Evolutionary conservation across 2,888 invertebrate genomes (phyloP).

Genomic region (Elmis aenea): DNA sequence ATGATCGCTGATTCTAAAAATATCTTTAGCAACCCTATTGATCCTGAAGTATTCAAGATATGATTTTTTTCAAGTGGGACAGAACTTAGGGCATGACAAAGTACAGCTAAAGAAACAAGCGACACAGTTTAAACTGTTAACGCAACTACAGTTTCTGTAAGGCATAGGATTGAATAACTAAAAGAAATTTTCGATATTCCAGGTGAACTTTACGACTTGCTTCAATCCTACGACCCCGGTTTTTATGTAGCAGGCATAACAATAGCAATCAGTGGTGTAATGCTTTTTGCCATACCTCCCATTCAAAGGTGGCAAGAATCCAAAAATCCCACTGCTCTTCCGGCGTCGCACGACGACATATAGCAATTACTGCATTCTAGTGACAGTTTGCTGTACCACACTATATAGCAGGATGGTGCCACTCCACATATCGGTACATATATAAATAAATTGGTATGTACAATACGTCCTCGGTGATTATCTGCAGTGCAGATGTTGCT

Average conservation of each 20-base stretch:
- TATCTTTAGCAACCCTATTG: too few relatives aligned
- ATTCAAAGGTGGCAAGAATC: constrained; percentile 52
- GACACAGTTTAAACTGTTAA: too few relatives aligned
- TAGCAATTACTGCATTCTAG: constrained; percentile 34
- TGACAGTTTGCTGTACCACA: constrained; percentile 13
- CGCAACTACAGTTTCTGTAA: too few relatives aligned
- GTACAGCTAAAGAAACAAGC: too few relatives aligned
- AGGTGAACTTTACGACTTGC: constrained; percentile 81
- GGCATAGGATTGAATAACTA: too few relatives aligned
- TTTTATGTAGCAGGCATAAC: constrained; percentile 84
- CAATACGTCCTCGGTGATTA: constrained; percentile 11
- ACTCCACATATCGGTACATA: not conserved
- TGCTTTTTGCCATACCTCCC: constrained; percentile 79
- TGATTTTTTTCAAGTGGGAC: too few relatives aligned
- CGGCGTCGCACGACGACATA: constrained; percentile 24
- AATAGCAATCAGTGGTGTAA: constrained; percentile 80
- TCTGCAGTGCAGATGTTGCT: constrained; percentile 23
- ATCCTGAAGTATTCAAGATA: too few relatives aligned
- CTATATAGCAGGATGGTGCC: constrained; percentile 1
- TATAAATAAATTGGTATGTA: constrained; percentile 4
- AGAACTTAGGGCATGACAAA: too few relatives aligned
- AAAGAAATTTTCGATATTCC: too few relatives aligned
- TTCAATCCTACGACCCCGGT: constrained; percentile 75
- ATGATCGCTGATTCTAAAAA: too few relatives aligned
- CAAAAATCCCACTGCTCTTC: constrained; percentile 21